phyloP scores from a whole-genome alignment of 2,797 vertebrate species.

The Syngnathus acus region DNA sequence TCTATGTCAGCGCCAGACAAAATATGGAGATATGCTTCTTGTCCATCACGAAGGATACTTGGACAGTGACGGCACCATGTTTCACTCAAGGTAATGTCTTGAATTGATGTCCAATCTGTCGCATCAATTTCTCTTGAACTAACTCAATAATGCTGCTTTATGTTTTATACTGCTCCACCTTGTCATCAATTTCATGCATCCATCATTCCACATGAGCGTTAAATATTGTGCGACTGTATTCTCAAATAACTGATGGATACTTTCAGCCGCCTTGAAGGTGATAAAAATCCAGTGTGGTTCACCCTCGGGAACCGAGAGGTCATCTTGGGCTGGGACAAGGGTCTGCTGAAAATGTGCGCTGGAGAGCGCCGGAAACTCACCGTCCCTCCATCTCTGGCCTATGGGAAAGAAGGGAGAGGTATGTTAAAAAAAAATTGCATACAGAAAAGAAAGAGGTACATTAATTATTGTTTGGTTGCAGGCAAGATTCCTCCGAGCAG shows the following conservation, averaged over 20 bases:
- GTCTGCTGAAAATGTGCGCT: conserved; percentile 85
- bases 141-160: neutral
- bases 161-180: neutral
- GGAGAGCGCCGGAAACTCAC: conserved; percentile 87
- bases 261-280: conserved; percentile 78
- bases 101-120: neutral
- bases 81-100: conserved; percentile 85
- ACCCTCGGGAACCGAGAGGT: conserved; percentile 86
- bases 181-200: neutral
- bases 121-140: neutral
- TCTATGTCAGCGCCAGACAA: conserved; percentile 81
- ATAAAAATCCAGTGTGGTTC: conserved; percentile 90
- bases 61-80: conserved; percentile 85
- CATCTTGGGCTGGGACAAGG: conserved; percentile 90
- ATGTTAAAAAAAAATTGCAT: neutral
- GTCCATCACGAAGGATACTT: conserved; percentile 88
- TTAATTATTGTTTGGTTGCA: conserved; percentile 37
- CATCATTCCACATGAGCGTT: neutral
- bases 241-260: neutral
- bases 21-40: conserved; percentile 86
- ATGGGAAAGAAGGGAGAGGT: conserved; percentile 98
- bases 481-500: conserved; percentile 90
- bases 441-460: neutral
- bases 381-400: conserved; percentile 81
- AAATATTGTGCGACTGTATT: conserved; percentile 25